phyloP scores from a whole-genome alignment of 2,888 invertebrate genomes.

The Eulithis prunata region DNA sequence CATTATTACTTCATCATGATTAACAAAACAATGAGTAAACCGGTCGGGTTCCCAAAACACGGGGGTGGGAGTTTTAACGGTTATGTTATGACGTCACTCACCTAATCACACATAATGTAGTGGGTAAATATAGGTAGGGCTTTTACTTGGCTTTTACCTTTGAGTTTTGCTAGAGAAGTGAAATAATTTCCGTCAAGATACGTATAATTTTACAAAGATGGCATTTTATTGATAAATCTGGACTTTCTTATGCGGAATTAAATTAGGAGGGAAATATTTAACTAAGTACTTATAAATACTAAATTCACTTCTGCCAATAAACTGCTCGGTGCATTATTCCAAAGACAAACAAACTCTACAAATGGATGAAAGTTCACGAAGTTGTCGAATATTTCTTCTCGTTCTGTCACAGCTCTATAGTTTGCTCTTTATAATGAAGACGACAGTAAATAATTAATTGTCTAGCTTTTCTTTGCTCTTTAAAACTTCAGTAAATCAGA shows the following conservation, averaged over 20 bases:
- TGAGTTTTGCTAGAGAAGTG: too few relatives aligned
- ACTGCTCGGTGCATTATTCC: slow-evolving; percentile 37
- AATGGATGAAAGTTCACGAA: slow-evolving; percentile 44
- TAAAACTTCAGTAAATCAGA: slow-evolving; percentile 49
- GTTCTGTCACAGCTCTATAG: slow-evolving; percentile 32
- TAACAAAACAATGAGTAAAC: slow-evolving; percentile 6
- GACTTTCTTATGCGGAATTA: background rate
- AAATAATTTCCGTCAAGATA: too few relatives aligned
- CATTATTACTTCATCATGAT: slow-evolving; percentile 12
- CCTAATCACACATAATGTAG: background rate
- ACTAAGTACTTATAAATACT: background rate
- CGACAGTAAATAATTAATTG: slow-evolving; percentile 44
- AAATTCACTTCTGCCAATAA: slow-evolving; percentile 29
- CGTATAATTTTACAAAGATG: too few relatives aligned
- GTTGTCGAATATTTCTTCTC: slow-evolving; percentile 42
- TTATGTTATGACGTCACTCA: slow-evolving; percentile 1
- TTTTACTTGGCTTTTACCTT: too few relatives aligned
- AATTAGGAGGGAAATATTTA: slow-evolving; percentile 2
- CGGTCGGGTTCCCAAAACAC: background rate
- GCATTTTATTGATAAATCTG: too few relatives aligned
- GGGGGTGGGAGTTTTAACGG: background rate
- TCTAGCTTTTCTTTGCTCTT: slow-evolving; percentile 50
- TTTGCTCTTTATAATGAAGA: slow-evolving; percentile 48
- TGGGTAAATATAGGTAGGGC: too few relatives aligned
- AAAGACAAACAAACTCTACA: slow-evolving; percentile 46